Conservation (phyloP, 2,888 invertebrate species). For the Synergus japonicus region DNA sequence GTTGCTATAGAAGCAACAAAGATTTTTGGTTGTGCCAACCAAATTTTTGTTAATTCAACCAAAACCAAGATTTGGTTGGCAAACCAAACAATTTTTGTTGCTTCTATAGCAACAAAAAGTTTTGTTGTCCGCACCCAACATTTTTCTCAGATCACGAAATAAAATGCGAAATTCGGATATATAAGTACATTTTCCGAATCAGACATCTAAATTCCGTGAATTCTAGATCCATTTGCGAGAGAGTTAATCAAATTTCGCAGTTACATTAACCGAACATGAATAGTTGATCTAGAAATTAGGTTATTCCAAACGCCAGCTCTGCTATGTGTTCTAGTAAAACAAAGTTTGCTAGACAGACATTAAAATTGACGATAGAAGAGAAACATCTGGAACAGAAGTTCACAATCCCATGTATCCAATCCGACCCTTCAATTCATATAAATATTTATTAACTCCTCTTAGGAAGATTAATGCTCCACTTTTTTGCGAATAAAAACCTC, state of each 20-base stretch:
- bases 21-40: too few relatives aligned
- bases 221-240: not conserved
- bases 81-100: too few relatives aligned
- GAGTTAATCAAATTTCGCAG: slow-evolving; percentile 17
- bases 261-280: slow-evolving; percentile 17
- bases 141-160: not conserved
- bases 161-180: not conserved
- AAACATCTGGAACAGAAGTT: slow-evolving; percentile 30
- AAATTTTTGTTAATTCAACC: too few relatives aligned
- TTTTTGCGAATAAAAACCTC: not conserved
- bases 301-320: not conserved
- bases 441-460: not conserved
- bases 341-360: slow-evolving; percentile 18
- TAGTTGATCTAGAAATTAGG: slow-evolving; percentile 33
- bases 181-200: not conserved
- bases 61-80: too few relatives aligned
- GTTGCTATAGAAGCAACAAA: too few relatives aligned
- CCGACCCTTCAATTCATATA: not conserved
- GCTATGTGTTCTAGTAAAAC: slow-evolving; percentile 5
- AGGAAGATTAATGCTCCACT: not conserved
- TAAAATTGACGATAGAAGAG: slow-evolving; percentile 30
- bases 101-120: too few relatives aligned
- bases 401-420: not conserved
- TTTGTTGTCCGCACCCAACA: too few relatives aligned
- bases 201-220: not conserved